Percentiles rank a stretch among this genome's conserved stretches.
Conservation (phyloP, 1,140 invertebrate species). For the Venustaconcha ellipsiformis region DNA sequence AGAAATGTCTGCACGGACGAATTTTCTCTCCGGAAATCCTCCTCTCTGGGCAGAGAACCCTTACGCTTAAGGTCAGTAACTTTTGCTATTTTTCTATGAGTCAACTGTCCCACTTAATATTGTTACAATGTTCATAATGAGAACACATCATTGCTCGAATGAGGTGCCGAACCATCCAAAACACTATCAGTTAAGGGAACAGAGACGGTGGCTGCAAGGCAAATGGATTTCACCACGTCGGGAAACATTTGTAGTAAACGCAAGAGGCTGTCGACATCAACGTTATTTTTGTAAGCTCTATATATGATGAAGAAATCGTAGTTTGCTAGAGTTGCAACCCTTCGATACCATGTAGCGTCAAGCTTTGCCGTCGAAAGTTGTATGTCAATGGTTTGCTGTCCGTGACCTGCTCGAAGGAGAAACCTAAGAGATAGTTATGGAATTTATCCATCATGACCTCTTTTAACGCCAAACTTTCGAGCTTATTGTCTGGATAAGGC, state of each 20-base stretch:
- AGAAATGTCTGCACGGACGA: neutral
- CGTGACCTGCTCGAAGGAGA: conserved; percentile 1
- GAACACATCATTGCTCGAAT: neutral
- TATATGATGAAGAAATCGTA: conserved; percentile 5
- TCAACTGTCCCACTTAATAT: conserved; percentile 5
- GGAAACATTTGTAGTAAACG: neutral
- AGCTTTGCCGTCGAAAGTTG: conserved; percentile 5
- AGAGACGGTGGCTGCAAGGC: neutral
- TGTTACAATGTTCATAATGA: neutral
- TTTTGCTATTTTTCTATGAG: neutral
- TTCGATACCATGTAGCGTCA: conserved; percentile 7
- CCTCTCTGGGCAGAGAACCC: conserved; percentile 7
- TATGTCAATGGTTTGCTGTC: conserved; percentile 3
- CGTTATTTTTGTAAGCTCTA: conserved; percentile 11
- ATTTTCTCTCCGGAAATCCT: conserved; percentile 2
- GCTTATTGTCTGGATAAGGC: neutral
- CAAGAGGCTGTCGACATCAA: conserved; percentile 3
- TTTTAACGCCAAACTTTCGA: neutral
- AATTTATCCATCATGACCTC: conserved; percentile 7
- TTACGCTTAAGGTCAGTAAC: neutral
- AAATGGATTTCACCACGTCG: neutral
- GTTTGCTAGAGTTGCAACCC: neutral
- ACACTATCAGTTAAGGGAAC: neutral
- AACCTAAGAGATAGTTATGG: conserved; percentile 9
- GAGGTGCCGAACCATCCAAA: neutral